Conservation (phyloP, 2,888 invertebrate genomes). For the Unio delphinus region DNA sequence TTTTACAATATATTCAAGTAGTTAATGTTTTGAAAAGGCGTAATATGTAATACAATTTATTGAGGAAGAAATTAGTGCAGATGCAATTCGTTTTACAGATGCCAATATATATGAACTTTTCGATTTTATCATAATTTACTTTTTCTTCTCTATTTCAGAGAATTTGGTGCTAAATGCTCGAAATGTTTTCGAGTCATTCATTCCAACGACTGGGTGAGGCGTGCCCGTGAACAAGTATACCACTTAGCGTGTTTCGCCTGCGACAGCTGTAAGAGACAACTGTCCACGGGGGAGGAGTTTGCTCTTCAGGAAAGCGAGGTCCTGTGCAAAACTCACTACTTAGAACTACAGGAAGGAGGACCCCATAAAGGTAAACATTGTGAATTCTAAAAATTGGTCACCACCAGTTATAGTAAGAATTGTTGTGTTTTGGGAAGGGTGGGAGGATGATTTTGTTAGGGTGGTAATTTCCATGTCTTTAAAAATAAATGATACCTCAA, state of each 20-base stretch:
- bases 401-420: too few species aligned
- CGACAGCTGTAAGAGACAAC: constrained; percentile 79
- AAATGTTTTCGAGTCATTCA: constrained; percentile 95
- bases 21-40: too few species aligned
- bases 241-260: constrained; percentile 99
- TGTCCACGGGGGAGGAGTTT: constrained; percentile 89
- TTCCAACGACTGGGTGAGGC: constrained; percentile 97
- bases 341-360: constrained; percentile 91
- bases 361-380: constrained; percentile 73
- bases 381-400: neutral
- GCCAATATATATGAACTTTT: neutral
- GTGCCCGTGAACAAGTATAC: constrained; percentile 91
- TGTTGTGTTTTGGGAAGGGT: too few species aligned
- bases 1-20: too few species aligned
- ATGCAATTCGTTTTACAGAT: neutral
- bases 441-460: too few species aligned
- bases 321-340: constrained; percentile 96
- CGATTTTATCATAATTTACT: neutral
- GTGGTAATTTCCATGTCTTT: too few species aligned
- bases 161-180: constrained; percentile 96
- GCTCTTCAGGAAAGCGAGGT: constrained; percentile 94
- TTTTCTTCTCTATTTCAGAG: constrained; percentile 77
- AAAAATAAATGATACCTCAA: too few species aligned
- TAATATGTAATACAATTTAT: too few species aligned
- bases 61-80: too few species aligned